Base-by-base conservation (phyloP, 2,888 invertebrate species). In the Amblyjoppa fuscipennis region DNA sequence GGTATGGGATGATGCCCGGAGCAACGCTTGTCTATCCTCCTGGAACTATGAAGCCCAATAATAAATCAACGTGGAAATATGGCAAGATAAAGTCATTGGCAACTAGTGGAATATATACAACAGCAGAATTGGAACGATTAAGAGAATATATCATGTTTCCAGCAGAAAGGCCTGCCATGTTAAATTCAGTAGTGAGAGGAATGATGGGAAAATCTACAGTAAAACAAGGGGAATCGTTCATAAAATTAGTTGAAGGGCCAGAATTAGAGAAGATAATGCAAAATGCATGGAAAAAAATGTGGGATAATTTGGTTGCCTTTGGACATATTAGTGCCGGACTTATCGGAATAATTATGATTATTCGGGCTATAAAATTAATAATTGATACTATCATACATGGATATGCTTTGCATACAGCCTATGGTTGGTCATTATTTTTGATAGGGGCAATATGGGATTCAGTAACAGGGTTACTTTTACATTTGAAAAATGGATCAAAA, bases 281-380 rank as follows among this genome's bases (percentile, higher is more conserved):
- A 16, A 25, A 31, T 11, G 68, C 81, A 6, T 85, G 83, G 85
- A 45, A n/a, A 4, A 66, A 34, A 28, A 56, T 68, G 31, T 83
- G 80, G 81, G 25, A 51, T 11, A 74, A 70, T 41, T 83, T 85
- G 13, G 3, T 81, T 2, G 59, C 49, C 0, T 85, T 83, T 5
- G 84, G 82, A 3, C 45, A 68, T 5, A 56, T 75, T 9, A 81
- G 76, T 16, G 87, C 82, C 1, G 88, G 80, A 20, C 2, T 84
- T 0, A 73, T 86, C 7, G 74, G 76, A 0, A 51, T 83, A 1
- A 25, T 77, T n/a, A 53, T 81, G 25, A 45, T 83, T 3, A 4
- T 78, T 7, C 41, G 75, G n/a, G 34, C 49, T 0, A 45, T 85
- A 4, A 83, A 87, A 68, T 38, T 73, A 4, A 13, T 82, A 1